Evolutionary conservation across 2,797 vertebrate genomes (phyloP).

Genomic region (Sebastes diploproa): DNA sequence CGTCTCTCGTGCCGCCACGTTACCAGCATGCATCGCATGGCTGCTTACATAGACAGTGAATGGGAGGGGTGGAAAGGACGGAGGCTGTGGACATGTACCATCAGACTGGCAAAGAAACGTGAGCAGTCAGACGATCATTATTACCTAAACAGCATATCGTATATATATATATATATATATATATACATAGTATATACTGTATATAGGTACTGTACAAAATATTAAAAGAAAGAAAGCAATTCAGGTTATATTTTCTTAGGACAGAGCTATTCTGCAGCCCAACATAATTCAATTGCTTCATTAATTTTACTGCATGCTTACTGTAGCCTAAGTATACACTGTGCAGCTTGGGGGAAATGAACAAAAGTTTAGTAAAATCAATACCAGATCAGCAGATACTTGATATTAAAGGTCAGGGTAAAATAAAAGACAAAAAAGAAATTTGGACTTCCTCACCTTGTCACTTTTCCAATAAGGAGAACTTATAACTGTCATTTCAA

Average conservation of each 20-base stretch:
- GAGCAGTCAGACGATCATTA: neutral
- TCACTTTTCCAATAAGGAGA: neutral
- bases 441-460: neutral
- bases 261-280: neutral
- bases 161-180: neutral
- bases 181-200: too few relatives aligned
- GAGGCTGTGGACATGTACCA: too few relatives aligned
- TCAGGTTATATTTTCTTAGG: neutral
- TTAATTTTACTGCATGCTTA: neutral
- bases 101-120: too few relatives aligned
- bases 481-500: neutral
- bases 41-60: too few relatives aligned
- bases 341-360: neutral
- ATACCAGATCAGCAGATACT: neutral
- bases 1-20: too few relatives aligned
- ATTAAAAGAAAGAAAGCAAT: neutral
- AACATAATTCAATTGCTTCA: neutral
- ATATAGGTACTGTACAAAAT: neutral
- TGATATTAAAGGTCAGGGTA: neutral
- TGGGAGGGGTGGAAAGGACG: too few relatives aligned
- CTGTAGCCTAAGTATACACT: neutral
- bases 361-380: neutral
- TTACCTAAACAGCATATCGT: neutral
- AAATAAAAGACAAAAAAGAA: neutral
- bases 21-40: too few relatives aligned